Conservation (phyloP, 37 sponge, comb jelly and placozoan species). For the Oscarella lobularis region DNA sequence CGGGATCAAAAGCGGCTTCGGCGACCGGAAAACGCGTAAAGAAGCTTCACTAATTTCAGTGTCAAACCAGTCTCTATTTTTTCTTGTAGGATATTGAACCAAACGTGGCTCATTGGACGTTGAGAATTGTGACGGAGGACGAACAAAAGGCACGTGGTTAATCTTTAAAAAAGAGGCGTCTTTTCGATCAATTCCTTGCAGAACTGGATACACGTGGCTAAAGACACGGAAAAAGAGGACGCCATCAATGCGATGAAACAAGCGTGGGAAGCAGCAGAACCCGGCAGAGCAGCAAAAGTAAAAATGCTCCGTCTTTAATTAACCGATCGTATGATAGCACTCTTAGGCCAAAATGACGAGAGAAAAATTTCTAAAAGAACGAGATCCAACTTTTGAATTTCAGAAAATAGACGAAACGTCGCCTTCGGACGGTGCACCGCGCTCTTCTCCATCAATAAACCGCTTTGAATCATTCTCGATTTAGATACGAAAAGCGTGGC, state of each 20-base stretch:
- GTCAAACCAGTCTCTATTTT: too few species aligned
- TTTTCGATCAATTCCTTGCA: background rate
- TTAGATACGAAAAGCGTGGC: too few species aligned
- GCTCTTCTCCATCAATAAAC: too few species aligned
- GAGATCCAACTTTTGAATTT: too few species aligned
- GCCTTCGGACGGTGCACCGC: too few species aligned
- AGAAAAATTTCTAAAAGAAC: slow-evolving; percentile 56
- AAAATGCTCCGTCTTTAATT: too few species aligned
- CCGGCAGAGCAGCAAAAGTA: slow-evolving; percentile 76
- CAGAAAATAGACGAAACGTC: too few species aligned
- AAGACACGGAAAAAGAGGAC: slow-evolving; percentile 77
- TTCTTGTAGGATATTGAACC: slow-evolving; percentile 18
- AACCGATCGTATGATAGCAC: too few species aligned
- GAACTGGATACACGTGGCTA: slow-evolving; percentile 24
- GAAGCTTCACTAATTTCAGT: too few species aligned
- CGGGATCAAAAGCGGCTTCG: too few species aligned
- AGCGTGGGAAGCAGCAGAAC: slow-evolving; percentile 81
- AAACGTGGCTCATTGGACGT: slow-evolving; percentile 55
- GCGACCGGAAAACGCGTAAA: too few species aligned
- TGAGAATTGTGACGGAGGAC: slow-evolving; percentile 26
- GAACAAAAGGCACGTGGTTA: background rate
- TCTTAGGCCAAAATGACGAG: slow-evolving; percentile 35
- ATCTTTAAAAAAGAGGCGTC: background rate
- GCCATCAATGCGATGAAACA: slow-evolving; percentile 70
- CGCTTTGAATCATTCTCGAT: too few species aligned